These are phyloP conservation scores for Sesamia nonagrioides DNA, from an alignment of 1,140 invertebrate species.

Conservation along the genomic window DNA sequence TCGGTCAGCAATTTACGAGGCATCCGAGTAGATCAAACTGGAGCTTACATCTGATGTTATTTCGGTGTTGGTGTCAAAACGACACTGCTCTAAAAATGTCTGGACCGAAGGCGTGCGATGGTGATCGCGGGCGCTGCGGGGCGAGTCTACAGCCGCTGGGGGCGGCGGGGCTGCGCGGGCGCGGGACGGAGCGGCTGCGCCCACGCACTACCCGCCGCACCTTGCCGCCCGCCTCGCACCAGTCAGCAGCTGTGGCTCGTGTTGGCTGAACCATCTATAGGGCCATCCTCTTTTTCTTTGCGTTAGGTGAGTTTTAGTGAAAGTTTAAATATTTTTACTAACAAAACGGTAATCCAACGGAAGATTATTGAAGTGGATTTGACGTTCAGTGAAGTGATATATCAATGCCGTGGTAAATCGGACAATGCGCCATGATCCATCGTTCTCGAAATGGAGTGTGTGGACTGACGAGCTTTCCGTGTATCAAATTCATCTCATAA, in stretches of 20 bases:
- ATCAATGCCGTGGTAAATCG: constrained; percentile 51
- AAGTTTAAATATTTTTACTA: constrained; percentile 68
- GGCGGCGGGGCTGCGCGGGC: constrained; percentile 52
- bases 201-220: constrained; percentile 80
- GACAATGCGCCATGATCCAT: constrained; percentile 61
- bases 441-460: constrained; percentile 49
- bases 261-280: constrained; percentile 86
- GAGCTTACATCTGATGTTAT: constrained; percentile 76
- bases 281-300: constrained; percentile 83
- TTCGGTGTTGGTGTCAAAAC: constrained; percentile 86
- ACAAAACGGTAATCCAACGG: constrained; percentile 57
- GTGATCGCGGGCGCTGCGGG: constrained; percentile 44
- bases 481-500: constrained; percentile 25
- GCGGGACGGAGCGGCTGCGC: constrained; percentile 64
- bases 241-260: constrained; percentile 87
- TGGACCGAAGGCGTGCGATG: constrained; percentile 59
- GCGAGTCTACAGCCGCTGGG: constrained; percentile 46
- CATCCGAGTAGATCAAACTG: constrained; percentile 66
- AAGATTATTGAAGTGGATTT: constrained; percentile 64
- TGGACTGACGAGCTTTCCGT: constrained; percentile 38
- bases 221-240: constrained; percentile 81
- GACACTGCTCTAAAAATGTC: constrained; percentile 86
- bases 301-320: constrained; percentile 84
- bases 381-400: constrained; percentile 78
- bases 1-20: constrained; percentile 67